Percentiles rank a stretch among this genome's conserved stretches.
phyloP scores from a whole-genome alignment of 1,140 invertebrate species.

The Bombus breviceps region DNA sequence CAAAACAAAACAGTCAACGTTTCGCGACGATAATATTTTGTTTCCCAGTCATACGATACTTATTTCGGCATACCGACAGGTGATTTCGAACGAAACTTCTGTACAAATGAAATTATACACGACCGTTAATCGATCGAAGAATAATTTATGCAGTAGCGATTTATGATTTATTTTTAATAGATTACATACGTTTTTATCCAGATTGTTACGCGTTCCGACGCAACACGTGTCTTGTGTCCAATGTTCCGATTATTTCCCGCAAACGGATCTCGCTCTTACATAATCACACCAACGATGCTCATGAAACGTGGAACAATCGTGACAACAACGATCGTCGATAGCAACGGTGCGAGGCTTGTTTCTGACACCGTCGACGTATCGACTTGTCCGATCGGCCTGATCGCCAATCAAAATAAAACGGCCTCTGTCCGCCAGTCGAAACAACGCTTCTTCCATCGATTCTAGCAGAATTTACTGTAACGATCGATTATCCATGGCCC shows the following conservation, averaged over 20 bases:
- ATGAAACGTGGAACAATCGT: slow-evolving; percentile 47
- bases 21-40: background rate
- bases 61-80: background rate
- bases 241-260: slow-evolving; percentile 16
- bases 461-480: background rate
- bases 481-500: background rate
- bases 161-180: background rate
- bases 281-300: slow-evolving; percentile 45
- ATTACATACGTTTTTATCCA: background rate
- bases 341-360: slow-evolving; percentile 22
- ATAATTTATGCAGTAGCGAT: background rate
- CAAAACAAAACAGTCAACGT: background rate
- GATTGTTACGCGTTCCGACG: background rate
- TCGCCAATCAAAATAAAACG: slow-evolving; percentile 40
- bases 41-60: background rate
- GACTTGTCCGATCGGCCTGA: background rate
- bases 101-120: background rate
- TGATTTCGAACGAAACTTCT: background rate
- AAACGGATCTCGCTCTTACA: slow-evolving; percentile 36
- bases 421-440: background rate
- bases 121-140: background rate
- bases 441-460: slow-evolving; percentile 28
- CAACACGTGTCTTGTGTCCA: slow-evolving; percentile 2
- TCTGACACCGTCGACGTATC: slow-evolving; percentile 33
- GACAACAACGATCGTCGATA: slow-evolving; percentile 33